Evolutionary conservation across 2,888 invertebrate genomes (phyloP), one percentile per base, ranked within the genome.

Genomic region (Caenorhabditis sp.): DNA sequence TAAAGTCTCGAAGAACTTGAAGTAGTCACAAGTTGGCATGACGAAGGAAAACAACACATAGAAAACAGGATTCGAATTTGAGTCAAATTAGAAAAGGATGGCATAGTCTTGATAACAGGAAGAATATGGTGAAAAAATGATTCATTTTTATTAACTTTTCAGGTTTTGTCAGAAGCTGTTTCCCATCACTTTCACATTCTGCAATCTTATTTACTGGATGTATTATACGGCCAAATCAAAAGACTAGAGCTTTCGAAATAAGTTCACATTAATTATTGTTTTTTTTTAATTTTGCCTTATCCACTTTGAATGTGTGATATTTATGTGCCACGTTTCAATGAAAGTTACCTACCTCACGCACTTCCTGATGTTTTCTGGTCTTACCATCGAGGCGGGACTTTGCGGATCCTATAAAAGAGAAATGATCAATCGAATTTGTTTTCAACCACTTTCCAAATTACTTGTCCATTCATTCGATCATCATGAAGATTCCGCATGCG

Each of bases 91-190:
- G n/a, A n/a, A n/a, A n/a, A n/a, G n/a, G n/a, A n/a, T n/a, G n/a
- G n/a, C n/a, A n/a, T n/a, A n/a, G n/a, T n/a, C n/a, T n/a, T n/a
- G n/a, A n/a, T n/a, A n/a, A n/a, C n/a, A n/a, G n/a, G n/a, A n/a
- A n/a, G n/a, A n/a, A n/a, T 48, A 15, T 48, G 13, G 15, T 5
- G 26, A 48, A 48, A 48, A 48, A 26, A 26, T 7, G 7, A 8
- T 35, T 35, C 22, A 6, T 5, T 2, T 24, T 27, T 17, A 35
- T 55, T 27, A 24, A 5, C 55, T 20, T 81, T 81, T 35, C 61
- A 83, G 86, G 66, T 87, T 88, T 61, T 87, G 87, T 59, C 87
- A 86, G 48, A 88, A 88, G 68, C 73, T 85, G 0, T 88, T 88
- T 62, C 88, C 88, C 15, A 81, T 88, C 50, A 84, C 86, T 20